These are phyloP conservation scores for Pipa parva DNA, from an alignment of 2,113 vertebrate genomes.

Conservation along the genomic window DNA sequence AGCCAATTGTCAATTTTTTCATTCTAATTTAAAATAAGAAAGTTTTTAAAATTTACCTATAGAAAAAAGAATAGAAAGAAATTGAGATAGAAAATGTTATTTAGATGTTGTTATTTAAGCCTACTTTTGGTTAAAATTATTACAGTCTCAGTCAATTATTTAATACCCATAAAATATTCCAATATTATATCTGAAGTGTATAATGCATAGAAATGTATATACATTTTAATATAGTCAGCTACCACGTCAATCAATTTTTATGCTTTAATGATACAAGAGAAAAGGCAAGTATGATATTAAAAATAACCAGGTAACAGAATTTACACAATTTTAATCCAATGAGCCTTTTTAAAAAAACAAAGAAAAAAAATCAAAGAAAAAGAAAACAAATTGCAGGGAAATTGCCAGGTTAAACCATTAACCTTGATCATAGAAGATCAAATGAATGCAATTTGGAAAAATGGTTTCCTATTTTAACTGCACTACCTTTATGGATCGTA, in stretches of 20 bases:
- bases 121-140: too few species aligned
- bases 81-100: too few species aligned
- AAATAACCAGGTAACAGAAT: slow-evolving; percentile 54
- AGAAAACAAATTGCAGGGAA: slow-evolving; percentile 38
- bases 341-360: slow-evolving; percentile 50
- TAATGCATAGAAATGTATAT: too few species aligned
- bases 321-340: slow-evolving; percentile 53
- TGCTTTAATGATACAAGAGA: not conserved
- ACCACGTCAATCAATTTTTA: slow-evolving; percentile 9
- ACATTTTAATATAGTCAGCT: not conserved
- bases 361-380: slow-evolving; percentile 43
- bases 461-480: slow-evolving; percentile 46
- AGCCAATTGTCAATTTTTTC: too few species aligned
- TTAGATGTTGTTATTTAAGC: too few species aligned
- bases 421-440: slow-evolving; percentile 47
- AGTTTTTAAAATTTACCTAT: too few species aligned
- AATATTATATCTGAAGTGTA: too few species aligned
- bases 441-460: slow-evolving; percentile 51
- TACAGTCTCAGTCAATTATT: too few species aligned
- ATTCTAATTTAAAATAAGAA: too few species aligned
- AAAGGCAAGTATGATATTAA: not conserved
- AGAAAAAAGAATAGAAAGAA: too few species aligned
- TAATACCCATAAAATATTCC: too few species aligned
- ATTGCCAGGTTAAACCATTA: slow-evolving; percentile 51
- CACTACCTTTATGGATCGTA: slow-evolving; percentile 46